Percentiles rank a stretch among this genome's conserved stretches.
Conservation (phyloP, 2,797 vertebrate genomes). For the Pelobates cultripes region DNA sequence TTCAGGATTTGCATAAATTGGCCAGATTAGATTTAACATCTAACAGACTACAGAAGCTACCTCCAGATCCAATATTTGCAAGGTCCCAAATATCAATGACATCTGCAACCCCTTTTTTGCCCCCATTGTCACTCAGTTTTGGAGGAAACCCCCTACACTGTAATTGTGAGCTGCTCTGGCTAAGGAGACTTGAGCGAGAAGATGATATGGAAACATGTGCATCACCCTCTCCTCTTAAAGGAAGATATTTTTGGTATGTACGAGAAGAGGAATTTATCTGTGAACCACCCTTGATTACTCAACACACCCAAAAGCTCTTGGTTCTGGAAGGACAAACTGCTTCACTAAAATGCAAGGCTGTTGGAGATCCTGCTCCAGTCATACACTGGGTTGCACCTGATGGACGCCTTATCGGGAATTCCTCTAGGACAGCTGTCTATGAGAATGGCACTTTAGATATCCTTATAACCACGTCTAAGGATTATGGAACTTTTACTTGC, state of each 20-base stretch:
- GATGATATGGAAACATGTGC: constrained; percentile 98
- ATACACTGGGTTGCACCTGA: constrained; percentile 97
- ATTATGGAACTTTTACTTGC: constrained; percentile 95
- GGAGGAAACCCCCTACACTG: constrained; percentile 96
- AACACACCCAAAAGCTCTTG: constrained; percentile 91
- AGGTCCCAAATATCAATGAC: constrained; percentile 82
- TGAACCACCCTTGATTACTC: constrained; percentile 94
- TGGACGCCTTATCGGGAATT: constrained; percentile 91
- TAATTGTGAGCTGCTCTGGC: constrained; percentile 96
- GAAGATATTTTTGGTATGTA: constrained; percentile 96
- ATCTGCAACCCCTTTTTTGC: constrained; percentile 83
- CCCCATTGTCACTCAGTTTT: constrained; percentile 90
- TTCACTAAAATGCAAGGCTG: constrained; percentile 92
- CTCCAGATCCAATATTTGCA: constrained; percentile 93
- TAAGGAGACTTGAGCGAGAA: constrained; percentile 88
- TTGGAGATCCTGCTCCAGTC: constrained; percentile 91
- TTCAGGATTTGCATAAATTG: constrained; percentile 92
- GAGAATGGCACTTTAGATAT: constrained; percentile 97
- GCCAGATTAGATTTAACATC: constrained; percentile 94
- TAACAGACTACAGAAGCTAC: constrained; percentile 95
- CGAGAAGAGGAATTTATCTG: constrained; percentile 95
- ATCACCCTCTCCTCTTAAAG: constrained; percentile 89
- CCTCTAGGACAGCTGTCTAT: constrained; percentile 86
- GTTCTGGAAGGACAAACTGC: constrained; percentile 95
- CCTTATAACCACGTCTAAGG: constrained; percentile 90